phyloP scores from a whole-genome alignment of 2,113 vertebrate genomes.

The Archocentrus centrarchus region DNA sequence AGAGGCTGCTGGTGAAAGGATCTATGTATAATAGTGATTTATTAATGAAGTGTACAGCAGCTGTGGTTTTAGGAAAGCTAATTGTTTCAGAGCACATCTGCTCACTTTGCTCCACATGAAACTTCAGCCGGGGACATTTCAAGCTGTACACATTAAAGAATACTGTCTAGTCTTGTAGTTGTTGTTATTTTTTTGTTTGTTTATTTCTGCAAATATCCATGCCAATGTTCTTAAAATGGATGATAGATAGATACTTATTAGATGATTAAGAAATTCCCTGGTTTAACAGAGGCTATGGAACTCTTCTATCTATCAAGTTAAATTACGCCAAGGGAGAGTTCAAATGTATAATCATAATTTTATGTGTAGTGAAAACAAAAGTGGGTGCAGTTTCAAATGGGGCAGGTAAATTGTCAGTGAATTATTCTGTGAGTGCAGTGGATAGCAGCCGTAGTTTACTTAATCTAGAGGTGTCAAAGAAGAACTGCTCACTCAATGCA shows the following conservation, averaged over 20 bases:
- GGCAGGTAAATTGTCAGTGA: no score
- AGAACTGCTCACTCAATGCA: not conserved
- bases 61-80: constrained; percentile 2
- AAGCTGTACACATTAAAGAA: not conserved
- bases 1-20: not conserved
- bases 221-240: not conserved
- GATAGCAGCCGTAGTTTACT: not conserved
- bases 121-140: not conserved
- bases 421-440: no score
- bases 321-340: not conserved
- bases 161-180: not conserved
- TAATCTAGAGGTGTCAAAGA: not conserved
- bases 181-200: not conserved
- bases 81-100: not conserved
- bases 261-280: not conserved
- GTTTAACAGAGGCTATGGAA: not conserved
- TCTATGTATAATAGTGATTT: constrained; percentile 1
- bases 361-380: not conserved
- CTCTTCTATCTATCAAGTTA: not conserved
- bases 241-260: not conserved
- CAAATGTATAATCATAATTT: not conserved
- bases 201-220: no score
- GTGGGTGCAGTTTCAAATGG: not conserved
- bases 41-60: constrained; percentile 4
- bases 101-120: not conserved